Evolutionary conservation across 2,888 invertebrate genomes (phyloP), one percentile per base, ranked within the genome.

Genomic region (Apotomis betuletana): DNA sequence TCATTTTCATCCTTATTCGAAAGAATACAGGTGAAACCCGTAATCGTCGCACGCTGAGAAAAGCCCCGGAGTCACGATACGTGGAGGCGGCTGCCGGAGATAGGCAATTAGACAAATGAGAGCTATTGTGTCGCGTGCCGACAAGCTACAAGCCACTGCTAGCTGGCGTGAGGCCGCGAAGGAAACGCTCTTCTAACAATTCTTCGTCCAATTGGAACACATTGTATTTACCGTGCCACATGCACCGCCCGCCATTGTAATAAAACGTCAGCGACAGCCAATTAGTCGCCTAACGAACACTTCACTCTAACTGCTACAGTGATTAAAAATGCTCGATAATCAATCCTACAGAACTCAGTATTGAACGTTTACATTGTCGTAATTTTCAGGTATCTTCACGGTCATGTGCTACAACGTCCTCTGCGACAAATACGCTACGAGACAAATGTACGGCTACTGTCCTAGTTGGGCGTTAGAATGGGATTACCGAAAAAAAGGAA

Each of bases 321-420:
- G 83, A 85, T 80, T 77, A 70, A 75, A 76, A 77, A 79, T 80
- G 77, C 76, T 78, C 76, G 68, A 52, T 62, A 72, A 68, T 72
- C 13, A 67, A 70, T 46, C 55, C 51, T 61, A 55, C 49, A 38
- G 55, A 55, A 58, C 60, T 41, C 65, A 60, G 51, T 54, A 60
- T 27, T 27, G 27, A 27, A 73, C 38, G 60, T 70, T 54, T 57
- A 55, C 49, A 57, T 44, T 61, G 49, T 67, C 59, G 70, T 69
- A 70, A 46, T 77, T 78, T 81, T 54, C 93, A 96, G 97, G 98
- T 94, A 97, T 98, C 89, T 99, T 99, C 94, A 99, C 99, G 79
- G 99, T 99, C 83, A 98, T 99, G 98, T 99, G 99, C 92, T 99
- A 99, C 95, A 99, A 99, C 94, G 99, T 99, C 78, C 95, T 99